These are phyloP conservation scores for Operophtera brumata DNA, from an alignment of 2,888 invertebrate species.

Conservation along the genomic window DNA sequence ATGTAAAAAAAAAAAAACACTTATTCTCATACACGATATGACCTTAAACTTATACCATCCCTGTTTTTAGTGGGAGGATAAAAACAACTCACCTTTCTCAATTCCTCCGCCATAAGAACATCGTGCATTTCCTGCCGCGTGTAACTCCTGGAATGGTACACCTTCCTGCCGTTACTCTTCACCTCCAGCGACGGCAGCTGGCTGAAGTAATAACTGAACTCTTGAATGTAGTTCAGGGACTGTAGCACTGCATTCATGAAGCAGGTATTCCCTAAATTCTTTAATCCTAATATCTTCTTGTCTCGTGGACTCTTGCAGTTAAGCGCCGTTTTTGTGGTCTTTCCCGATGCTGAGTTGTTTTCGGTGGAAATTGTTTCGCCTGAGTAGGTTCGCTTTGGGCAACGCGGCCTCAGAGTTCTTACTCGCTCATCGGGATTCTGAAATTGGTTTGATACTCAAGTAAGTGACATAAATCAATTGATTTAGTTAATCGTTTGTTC, in stretches of 20 bases:
- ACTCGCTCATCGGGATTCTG: slow-evolving; percentile 75
- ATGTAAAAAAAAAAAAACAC: too few relatives aligned
- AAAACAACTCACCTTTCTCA: slow-evolving; percentile 80
- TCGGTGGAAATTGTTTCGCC: slow-evolving; percentile 78
- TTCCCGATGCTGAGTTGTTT: slow-evolving; percentile 55
- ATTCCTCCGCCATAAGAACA: slow-evolving; percentile 88
- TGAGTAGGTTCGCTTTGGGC: slow-evolving; percentile 82
- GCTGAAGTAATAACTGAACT: slow-evolving; percentile 90
- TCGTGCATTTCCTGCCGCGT: slow-evolving; percentile 84
- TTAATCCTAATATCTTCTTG: slow-evolving; percentile 85
- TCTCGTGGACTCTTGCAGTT: slow-evolving; percentile 79
- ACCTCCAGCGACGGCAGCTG: slow-evolving; percentile 87
- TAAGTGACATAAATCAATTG: too few relatives aligned
- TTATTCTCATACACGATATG: too few relatives aligned
- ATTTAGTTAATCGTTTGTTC: too few relatives aligned
- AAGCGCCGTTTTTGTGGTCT: slow-evolving; percentile 61
- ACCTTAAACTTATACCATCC: too few relatives aligned
- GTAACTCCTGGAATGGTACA: slow-evolving; percentile 82
- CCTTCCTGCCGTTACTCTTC: slow-evolving; percentile 80
- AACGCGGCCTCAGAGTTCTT: slow-evolving; percentile 80
- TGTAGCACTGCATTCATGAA: slow-evolving; percentile 93
- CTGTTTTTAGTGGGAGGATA: too few relatives aligned
- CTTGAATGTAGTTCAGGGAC: slow-evolving; percentile 91
- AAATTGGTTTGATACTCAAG: slow-evolving; percentile 5
- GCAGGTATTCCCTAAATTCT: slow-evolving; percentile 92